A percentile compares a stretch with the other conserved stretches of the same genome.
Conservation (phyloP, 2,888 invertebrate genomes). For the Oconnorella tubifera region DNA sequence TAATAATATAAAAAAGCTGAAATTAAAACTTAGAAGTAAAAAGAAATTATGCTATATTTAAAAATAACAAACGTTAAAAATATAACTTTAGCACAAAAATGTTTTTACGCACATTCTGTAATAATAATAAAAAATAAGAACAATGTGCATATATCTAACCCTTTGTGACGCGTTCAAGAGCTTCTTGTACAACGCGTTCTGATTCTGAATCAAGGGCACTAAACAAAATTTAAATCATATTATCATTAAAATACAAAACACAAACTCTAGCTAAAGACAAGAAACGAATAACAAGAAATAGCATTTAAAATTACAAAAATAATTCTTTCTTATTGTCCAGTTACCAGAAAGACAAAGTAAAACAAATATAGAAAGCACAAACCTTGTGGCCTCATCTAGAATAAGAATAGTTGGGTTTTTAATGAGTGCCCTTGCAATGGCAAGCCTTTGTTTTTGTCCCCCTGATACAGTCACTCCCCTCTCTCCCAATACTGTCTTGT, state of each 20-base stretch:
- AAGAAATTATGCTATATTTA: not conserved
- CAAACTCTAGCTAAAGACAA: not conserved
- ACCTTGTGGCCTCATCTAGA: conserved; percentile 93
- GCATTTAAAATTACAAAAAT: not conserved
- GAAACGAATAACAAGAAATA: not conserved
- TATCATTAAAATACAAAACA: not conserved
- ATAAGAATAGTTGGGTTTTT: conserved; percentile 74
- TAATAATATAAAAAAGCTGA: not conserved
- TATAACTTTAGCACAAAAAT: not conserved
- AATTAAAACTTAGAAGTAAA: not conserved
- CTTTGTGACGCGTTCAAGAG: conserved; percentile 75
- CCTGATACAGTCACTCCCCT: conserved; percentile 87
- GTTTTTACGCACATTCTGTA: too few relatives aligned
- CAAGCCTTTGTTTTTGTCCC: conserved; percentile 90
- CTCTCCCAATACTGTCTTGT: conserved; percentile 78
- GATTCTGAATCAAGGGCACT: conserved; percentile 90
- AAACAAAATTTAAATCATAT: too few relatives aligned
- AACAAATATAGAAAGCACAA: not conserved
- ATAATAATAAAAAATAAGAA: not conserved
- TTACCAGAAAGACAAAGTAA: not conserved
- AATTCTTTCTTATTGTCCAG: not conserved
- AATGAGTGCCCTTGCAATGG: conserved; percentile 86
- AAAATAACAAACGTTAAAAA: not conserved
- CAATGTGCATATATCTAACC: too few relatives aligned
- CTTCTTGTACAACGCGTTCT: conserved; percentile 83